A percentile compares a stretch with the other conserved stretches of the same genome.
These are phyloP conservation scores for Bemisia tabaci DNA, from an alignment of 1,140 invertebrate species.

Conservation along the genomic window DNA sequence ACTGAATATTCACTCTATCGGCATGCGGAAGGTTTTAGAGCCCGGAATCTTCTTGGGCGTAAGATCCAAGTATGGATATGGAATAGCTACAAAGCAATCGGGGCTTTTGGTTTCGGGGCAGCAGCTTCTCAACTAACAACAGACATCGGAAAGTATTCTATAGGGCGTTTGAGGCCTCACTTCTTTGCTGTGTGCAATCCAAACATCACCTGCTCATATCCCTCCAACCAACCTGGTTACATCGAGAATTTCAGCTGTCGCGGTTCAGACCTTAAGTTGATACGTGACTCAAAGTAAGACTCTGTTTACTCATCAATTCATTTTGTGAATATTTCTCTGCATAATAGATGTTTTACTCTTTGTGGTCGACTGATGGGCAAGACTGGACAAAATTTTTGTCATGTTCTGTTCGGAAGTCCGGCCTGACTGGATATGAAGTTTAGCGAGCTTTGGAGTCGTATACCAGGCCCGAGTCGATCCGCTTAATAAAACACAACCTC, in stretches of 20 bases:
- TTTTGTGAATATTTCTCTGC: too few relatives aligned
- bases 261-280: constrained; percentile 26
- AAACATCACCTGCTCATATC: constrained; percentile 29
- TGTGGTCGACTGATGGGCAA: too few relatives aligned
- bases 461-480: too few relatives aligned
- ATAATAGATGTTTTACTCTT: too few relatives aligned
- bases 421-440: too few relatives aligned
- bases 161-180: constrained; percentile 83
- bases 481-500: too few relatives aligned
- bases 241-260: constrained; percentile 47
- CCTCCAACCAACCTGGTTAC: constrained; percentile 32
- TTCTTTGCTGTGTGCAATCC: constrained; percentile 66
- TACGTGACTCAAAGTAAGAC: background rate
- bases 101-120: constrained; percentile 74
- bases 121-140: constrained; percentile 66
- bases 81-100: constrained; percentile 53
- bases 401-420: too few relatives aligned
- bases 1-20: background rate
- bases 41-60: background rate
- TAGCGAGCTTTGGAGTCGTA: too few relatives aligned
- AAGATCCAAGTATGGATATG: constrained; percentile 41
- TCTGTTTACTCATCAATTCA: too few relatives aligned
- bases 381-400: too few relatives aligned
- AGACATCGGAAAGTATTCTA: constrained; percentile 80
- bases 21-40: background rate